Conservation (phyloP, 2,113 vertebrate genomes). For the Miniopterus natalensis region DNA sequence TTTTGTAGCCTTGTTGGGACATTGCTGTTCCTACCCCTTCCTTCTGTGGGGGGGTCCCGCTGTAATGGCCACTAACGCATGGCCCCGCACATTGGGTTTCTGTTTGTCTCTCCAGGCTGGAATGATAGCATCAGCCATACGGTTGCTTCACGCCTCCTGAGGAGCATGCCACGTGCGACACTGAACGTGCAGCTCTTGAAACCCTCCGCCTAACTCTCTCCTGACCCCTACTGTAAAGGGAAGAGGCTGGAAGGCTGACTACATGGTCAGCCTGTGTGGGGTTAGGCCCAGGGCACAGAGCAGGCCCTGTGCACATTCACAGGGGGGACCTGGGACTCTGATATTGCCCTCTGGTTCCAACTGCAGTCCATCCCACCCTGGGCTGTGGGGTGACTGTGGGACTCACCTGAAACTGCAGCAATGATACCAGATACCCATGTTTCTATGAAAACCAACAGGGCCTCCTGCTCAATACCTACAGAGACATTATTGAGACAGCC, state of each 20-base stretch:
- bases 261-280: too few species aligned
- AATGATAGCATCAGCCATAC: fast-evolving
- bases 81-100: fast-evolving
- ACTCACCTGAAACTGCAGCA: neutral
- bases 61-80: fast-evolving
- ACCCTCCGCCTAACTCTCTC: too few species aligned
- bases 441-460: neutral
- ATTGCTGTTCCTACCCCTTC: fast-evolving
- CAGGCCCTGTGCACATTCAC: neutral
- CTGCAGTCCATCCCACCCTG: fast-evolving
- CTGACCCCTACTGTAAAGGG: neutral
- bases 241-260: too few species aligned
- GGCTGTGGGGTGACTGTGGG: too few species aligned
- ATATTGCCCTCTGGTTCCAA: too few species aligned
- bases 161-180: fast-evolving
- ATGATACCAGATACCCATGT: fast-evolving
- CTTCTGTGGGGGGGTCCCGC: fast-evolving
- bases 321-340: neutral
- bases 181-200: fast-evolving
- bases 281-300: neutral
- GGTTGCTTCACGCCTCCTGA: fast-evolving
- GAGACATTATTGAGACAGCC: neutral
- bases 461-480: neutral
- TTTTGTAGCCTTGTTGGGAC: neutral
- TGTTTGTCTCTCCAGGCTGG: too few species aligned